A percentile compares a stretch with the other conserved stretches of the same genome.
phyloP scores from a whole-genome alignment of 1,140 invertebrate genomes.

The Periplaneta americana region DNA sequence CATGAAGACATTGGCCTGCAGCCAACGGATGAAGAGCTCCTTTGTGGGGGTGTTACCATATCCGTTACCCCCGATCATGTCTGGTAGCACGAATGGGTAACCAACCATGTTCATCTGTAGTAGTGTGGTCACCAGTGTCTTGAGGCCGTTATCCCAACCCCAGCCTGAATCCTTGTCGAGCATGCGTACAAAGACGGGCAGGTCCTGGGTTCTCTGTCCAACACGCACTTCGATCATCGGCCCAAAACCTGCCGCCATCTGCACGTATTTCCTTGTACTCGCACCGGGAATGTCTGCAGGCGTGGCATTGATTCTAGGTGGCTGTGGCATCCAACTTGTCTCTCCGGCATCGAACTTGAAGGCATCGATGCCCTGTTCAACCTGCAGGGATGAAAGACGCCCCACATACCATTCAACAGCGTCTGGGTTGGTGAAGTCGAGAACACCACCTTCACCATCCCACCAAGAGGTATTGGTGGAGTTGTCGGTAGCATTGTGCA shows the following conservation, averaged over 20 bases:
- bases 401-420: constrained; percentile 69
- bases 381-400: constrained; percentile 52
- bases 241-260: constrained; percentile 56
- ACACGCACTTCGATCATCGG: constrained; percentile 66
- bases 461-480: constrained; percentile 73
- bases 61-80: too few relatives aligned
- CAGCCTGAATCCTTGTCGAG: constrained; percentile 47
- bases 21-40: too few relatives aligned
- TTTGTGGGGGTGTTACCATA: too few relatives aligned
- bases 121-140: too few relatives aligned
- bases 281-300: constrained; percentile 56
- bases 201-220: constrained; percentile 60
- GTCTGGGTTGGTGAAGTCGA: constrained; percentile 74
- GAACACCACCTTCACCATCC: constrained; percentile 59
- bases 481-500: constrained; percentile 47
- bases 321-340: constrained; percentile 36
- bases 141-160: constrained; percentile 1
- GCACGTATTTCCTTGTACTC: too few relatives aligned
- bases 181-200: constrained; percentile 79
- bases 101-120: too few relatives aligned
- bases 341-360: constrained; percentile 92
- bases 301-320: not conserved
- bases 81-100: too few relatives aligned
- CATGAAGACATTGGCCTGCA: too few relatives aligned
- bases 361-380: constrained; percentile 65